phyloP scores from a whole-genome alignment of 2,888 invertebrate species.

The Osmoderma eremita region DNA sequence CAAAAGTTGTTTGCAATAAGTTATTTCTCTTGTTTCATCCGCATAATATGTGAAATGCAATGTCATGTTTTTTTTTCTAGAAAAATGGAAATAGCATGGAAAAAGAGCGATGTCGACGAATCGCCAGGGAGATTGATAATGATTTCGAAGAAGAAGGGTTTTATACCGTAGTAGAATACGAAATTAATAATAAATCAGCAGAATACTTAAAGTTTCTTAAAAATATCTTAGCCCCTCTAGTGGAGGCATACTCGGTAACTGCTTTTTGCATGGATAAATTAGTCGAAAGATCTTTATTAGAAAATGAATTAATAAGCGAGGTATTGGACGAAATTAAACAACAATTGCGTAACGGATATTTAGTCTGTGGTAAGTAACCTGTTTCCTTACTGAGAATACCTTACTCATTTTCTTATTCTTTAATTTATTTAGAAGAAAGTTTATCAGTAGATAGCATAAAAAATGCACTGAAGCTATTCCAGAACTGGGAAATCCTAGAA shows the following conservation, averaged over 20 bases:
- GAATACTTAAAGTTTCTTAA: conserved; percentile 61
- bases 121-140: conserved; percentile 66
- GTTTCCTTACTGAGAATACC: not conserved
- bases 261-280: conserved; percentile 69
- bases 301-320: conserved; percentile 74
- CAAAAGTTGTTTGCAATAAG: no score
- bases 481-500: conserved; percentile 84
- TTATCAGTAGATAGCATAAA: conserved; percentile 87
- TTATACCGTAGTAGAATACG: conserved; percentile 55
- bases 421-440: conserved; percentile 80
- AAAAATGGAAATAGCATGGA: conserved; percentile 62
- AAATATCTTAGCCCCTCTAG: conserved; percentile 74
- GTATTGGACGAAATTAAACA: conserved; percentile 74
- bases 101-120: conserved; percentile 68
- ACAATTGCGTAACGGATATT: conserved; percentile 69
- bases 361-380: conserved; percentile 70
- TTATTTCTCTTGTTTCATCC: no score
- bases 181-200: conserved; percentile 52
- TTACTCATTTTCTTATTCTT: conserved; percentile 10
- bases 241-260: conserved; percentile 79
- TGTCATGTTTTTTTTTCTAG: conserved; percentile 43
- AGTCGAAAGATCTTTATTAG: conserved; percentile 68
- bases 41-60: no score
- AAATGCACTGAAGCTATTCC: conserved; percentile 83
- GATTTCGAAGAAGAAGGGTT: conserved; percentile 61